Conservation (phyloP, 2,113 vertebrate species). For the Ahaetulla prasina region DNA sequence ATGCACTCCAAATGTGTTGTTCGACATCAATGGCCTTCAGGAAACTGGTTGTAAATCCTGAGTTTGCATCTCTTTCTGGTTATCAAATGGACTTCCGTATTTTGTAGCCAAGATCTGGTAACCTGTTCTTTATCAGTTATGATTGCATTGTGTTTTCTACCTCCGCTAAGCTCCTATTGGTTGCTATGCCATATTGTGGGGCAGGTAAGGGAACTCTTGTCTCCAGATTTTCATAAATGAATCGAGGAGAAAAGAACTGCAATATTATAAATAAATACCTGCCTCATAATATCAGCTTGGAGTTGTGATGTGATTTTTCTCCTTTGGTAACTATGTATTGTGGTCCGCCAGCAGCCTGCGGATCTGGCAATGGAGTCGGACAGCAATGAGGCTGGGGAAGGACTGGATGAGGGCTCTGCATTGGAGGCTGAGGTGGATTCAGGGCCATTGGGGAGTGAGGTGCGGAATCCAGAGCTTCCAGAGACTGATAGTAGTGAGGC, state of each 20-base stretch:
- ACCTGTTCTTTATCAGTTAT: background rate
- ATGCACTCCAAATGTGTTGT: background rate
- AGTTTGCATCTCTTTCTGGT: background rate
- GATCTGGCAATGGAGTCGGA: too few species aligned
- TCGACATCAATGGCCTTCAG: background rate
- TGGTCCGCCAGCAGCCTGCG: too few species aligned
- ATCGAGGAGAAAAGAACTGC: background rate
- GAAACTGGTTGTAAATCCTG: background rate
- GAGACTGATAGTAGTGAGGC: too few species aligned
- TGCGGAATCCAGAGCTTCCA: too few species aligned
- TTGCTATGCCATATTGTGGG: background rate
- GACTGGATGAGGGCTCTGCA: too few species aligned
- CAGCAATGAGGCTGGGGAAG: too few species aligned
- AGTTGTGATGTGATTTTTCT: background rate
- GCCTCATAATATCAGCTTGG: background rate
- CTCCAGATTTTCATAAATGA: background rate
- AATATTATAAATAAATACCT: background rate
- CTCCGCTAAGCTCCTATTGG: background rate
- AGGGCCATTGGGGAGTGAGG: too few species aligned
- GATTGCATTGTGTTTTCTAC: background rate
- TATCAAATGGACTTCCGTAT: background rate
- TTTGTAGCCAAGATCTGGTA: background rate
- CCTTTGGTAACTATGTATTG: background rate
- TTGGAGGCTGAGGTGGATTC: too few species aligned
- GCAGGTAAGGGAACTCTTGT: background rate